Base-by-base conservation (phyloP, 1,140 invertebrate species). In the Leptonema lineaticorne region DNA sequence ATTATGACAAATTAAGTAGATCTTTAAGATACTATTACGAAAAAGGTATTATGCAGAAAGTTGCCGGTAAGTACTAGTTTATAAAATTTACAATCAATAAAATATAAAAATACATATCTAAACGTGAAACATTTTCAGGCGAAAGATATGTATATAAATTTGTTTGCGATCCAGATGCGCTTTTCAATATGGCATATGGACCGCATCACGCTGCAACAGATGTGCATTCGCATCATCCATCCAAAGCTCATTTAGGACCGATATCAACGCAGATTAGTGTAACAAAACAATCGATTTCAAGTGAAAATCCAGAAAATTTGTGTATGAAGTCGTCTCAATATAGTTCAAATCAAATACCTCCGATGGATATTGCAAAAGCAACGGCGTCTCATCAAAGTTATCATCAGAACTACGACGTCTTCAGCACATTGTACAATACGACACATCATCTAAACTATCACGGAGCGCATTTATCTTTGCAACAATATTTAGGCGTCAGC, bases 21-120 rank as follows among this genome's bases (percentile, higher is more conserved):
- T 97, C 95, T 0, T 82, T 97, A 7, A 85, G 95, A 8, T 97
- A 98, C 75, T 98, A 98, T 75, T 98, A 98, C 77, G 95, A 98
- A 79, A 97, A 97, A 79, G 95, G 95, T 22, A 99, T 99, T 76
- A 98, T 99, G 92, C 95, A 97, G 77, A 98, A 98, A 82, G 96
- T 97, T 0, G 93, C 95, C 60, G 93, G 91, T 85, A 80, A 83
- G 26, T 63, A 33, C 20, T 45, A 45, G 3, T 45, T 8, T 26
- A 2, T 53, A 1, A 53, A 24, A 26, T 53, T 4, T 41, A 24
- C 41, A 33, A 33, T 30, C n/a, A 26, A 18, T 1, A 33, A 2
- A 41, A 33, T 37, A 18, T 27, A 62, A 37, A 2, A 26, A 16
- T 41, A 28, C 8, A 63, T 1, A 26, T 48, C 20, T 1, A 20